Evolutionary conservation across 92 coral and sea anemone species (phyloP).

Genomic region (Plumapathes pennacea): DNA sequence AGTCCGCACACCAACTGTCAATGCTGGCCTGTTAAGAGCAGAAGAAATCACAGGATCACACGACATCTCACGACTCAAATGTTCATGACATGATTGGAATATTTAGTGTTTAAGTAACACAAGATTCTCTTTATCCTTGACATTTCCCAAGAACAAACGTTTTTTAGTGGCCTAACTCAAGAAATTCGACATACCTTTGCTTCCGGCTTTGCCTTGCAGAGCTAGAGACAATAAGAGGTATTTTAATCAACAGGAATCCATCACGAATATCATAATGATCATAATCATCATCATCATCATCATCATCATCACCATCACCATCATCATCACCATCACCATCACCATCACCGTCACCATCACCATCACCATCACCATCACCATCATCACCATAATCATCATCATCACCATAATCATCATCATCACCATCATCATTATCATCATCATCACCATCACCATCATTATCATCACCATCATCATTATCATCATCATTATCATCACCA

Average conservation of each 20-base stretch:
- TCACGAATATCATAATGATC: not conserved
- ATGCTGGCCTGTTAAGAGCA: constrained; percentile 52
- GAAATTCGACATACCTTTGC: constrained; percentile 59
- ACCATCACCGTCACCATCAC: too few relatives aligned
- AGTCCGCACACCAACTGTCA: constrained; percentile 86
- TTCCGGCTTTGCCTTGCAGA: constrained; percentile 73
- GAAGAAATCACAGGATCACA: not conserved
- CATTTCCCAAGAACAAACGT: not conserved
- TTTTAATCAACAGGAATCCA: not conserved
- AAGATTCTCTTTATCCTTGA: not conserved
- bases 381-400: too few relatives aligned
- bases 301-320: too few relatives aligned
- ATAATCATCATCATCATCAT: too few relatives aligned
- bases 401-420: too few relatives aligned
- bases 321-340: too few relatives aligned
- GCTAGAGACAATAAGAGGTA: constrained; percentile 36
- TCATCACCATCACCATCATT: too few relatives aligned
- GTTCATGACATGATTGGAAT: not conserved
- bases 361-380: too few relatives aligned
- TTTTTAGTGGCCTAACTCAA: not conserved
- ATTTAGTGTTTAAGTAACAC: not conserved
- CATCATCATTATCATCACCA: too few relatives aligned
- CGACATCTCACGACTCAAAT: not conserved
- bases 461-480: too few relatives aligned
- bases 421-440: too few relatives aligned